Conservation (phyloP, 2,888 invertebrate species). For the Limnephilus auricula region DNA sequence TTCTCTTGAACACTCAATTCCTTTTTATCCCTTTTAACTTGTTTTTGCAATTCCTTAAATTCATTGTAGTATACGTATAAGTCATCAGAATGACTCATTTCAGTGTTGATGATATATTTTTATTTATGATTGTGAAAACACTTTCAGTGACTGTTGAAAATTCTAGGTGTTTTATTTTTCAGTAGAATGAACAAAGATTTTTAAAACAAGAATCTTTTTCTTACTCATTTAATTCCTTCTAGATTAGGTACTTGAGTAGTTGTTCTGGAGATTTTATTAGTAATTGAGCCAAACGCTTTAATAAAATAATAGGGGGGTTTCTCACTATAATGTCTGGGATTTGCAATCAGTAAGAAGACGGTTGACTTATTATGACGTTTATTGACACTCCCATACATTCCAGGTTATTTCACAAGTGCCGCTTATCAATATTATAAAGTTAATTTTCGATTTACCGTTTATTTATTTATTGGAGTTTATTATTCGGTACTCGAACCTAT, state of each 20-base stretch:
- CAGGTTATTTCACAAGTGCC: no score
- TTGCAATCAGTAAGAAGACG: no score
- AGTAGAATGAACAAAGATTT: neutral
- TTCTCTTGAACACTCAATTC: conserved; percentile 17
- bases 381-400: no score
- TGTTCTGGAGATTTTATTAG: neutral
- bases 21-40: conserved; percentile 9
- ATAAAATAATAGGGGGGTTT: no score
- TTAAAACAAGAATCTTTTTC: neutral
- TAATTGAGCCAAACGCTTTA: no score
- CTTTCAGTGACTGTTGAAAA: neutral
- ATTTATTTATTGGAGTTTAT: no score
- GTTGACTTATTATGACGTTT: no score
- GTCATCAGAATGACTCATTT: conserved; percentile 45
- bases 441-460: no score
- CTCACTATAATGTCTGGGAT: no score
- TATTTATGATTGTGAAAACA: neutral
- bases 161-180: neutral
- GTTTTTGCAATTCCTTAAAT: conserved; percentile 42
- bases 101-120: neutral
- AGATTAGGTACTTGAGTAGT: neutral
- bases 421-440: no score
- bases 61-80: conserved; percentile 24
- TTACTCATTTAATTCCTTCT: neutral
- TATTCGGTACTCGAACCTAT: no score